Conservation (phyloP, 2,113 vertebrate species). For the Garra rufa region DNA sequence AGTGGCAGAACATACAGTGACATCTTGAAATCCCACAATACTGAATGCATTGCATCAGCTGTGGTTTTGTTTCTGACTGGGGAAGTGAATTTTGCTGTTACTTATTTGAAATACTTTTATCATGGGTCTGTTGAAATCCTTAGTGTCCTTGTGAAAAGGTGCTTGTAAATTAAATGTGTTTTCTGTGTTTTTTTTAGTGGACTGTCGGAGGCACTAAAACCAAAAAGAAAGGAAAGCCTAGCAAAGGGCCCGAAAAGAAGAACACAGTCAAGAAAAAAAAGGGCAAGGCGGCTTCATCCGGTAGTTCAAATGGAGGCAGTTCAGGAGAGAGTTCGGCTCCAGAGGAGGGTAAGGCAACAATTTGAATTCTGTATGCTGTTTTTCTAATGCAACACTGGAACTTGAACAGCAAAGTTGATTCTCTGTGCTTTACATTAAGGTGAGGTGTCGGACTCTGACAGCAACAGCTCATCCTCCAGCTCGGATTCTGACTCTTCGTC, state of each 20-base stretch:
- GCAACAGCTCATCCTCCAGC: constrained; percentile 96
- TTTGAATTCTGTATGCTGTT: background rate
- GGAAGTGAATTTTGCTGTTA: background rate
- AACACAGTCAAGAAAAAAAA: constrained; percentile 86
- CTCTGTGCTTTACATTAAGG: constrained; percentile 70
- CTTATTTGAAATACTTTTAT: background rate
- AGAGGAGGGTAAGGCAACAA: constrained; percentile 86
- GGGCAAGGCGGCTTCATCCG: constrained; percentile 92
- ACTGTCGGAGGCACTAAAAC: constrained; percentile 97
- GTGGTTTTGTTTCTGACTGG: background rate
- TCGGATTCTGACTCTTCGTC: constrained; percentile 96
- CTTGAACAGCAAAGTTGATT: constrained; percentile 3
- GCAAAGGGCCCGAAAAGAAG: constrained; percentile 92
- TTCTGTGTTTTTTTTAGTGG: constrained; percentile 80
- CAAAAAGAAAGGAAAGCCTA: constrained; percentile 92
- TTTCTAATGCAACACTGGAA: background rate
- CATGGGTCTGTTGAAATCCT: background rate
- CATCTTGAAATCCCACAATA: background rate
- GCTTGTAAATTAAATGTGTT: background rate
- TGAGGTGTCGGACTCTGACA: constrained; percentile 96
- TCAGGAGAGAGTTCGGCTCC: constrained; percentile 96
- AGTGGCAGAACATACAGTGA: background rate
- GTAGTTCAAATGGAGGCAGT: constrained; percentile 95
- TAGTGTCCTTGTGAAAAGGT: background rate
- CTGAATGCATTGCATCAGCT: background rate